Evolutionary conservation across 2,888 invertebrate species (phyloP).

Genomic region (Trachelus tabidus): DNA sequence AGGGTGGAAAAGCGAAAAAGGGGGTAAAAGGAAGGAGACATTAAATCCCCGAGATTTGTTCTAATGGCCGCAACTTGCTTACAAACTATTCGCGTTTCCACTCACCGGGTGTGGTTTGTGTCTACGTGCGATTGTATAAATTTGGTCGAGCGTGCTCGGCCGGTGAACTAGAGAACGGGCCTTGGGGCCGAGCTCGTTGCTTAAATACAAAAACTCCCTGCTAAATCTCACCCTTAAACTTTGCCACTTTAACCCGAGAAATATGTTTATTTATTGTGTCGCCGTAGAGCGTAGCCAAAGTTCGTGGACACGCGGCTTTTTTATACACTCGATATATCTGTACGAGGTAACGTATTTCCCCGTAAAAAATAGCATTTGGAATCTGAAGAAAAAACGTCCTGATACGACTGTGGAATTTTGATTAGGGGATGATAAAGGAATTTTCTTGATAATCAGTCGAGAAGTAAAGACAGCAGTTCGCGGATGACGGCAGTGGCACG

Average conservation of each 20-base stretch:
- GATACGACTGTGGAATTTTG: no score
- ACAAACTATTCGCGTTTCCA: slow-evolving; percentile 56
- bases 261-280: slow-evolving; percentile 48
- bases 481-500: background rate
- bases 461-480: background rate
- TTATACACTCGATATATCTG: background rate
- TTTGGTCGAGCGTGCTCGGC: slow-evolving; percentile 29
- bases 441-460: background rate
- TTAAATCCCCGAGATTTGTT: slow-evolving; percentile 64
- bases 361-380: background rate
- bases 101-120: slow-evolving; percentile 26
- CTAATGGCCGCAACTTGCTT: slow-evolving; percentile 63
- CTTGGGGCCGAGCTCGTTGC: slow-evolving; percentile 21
- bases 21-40: slow-evolving; percentile 45
- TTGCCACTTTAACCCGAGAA: slow-evolving; percentile 38
- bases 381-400: background rate
- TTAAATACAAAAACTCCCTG: slow-evolving; percentile 44
- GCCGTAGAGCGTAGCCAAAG: slow-evolving; percentile 1
- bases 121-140: slow-evolving; percentile 55
- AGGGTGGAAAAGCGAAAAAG: background rate
- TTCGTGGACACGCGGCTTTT: background rate
- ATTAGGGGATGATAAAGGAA: background rate
- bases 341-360: background rate
- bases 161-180: background rate
- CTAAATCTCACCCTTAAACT: slow-evolving; percentile 45